Evolutionary conservation across 2,888 invertebrate genomes (phyloP).

Genomic region (Embidobia sp.): DNA sequence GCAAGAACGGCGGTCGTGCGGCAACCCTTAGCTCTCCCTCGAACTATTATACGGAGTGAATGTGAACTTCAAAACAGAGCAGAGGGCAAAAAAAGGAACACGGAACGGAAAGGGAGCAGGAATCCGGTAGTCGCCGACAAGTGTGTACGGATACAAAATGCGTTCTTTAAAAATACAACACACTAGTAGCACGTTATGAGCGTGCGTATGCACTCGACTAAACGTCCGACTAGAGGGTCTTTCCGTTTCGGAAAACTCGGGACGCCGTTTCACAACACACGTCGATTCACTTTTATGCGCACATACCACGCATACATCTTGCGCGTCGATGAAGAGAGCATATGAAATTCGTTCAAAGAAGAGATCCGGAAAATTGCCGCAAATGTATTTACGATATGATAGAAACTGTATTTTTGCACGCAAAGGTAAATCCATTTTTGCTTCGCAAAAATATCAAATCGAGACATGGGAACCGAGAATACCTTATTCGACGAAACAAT

Average conservation of each 20-base stretch:
- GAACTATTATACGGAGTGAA: slow-evolving; percentile 55
- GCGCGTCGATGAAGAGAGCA: slow-evolving; percentile 50
- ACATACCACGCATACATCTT: slow-evolving; percentile 9
- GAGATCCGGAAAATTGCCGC: slow-evolving; percentile 49
- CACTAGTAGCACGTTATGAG: slow-evolving; percentile 54
- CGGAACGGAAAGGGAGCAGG: slow-evolving; percentile 58
- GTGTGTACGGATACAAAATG: slow-evolving; percentile 56
- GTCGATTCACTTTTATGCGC: slow-evolving; percentile 62
- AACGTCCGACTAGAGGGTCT: slow-evolving; percentile 63
- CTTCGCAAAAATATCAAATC: slow-evolving; percentile 36
- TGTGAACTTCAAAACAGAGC: slow-evolving; percentile 60
- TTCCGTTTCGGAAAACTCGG: slow-evolving; percentile 66
- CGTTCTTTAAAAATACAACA: slow-evolving; percentile 59
- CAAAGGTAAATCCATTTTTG: slow-evolving; percentile 46
- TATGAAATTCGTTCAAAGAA: slow-evolving; percentile 40
- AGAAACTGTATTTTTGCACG: slow-evolving; percentile 50
- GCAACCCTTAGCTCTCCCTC: slow-evolving; percentile 57
- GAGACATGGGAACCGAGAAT: slow-evolving; percentile 17
- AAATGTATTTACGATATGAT: slow-evolving; percentile 48
- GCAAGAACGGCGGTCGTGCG: slow-evolving; percentile 34
- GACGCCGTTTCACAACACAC: slow-evolving; percentile 59
- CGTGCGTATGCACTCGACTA: slow-evolving; percentile 65
- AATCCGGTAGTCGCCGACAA: slow-evolving; percentile 55
- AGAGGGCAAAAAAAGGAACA: slow-evolving; percentile 47
- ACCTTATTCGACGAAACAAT: slow-evolving; percentile 18